These are phyloP conservation scores for Whitmania pigra DNA, from an alignment of 1,140 invertebrate species.

Conservation along the genomic window DNA sequence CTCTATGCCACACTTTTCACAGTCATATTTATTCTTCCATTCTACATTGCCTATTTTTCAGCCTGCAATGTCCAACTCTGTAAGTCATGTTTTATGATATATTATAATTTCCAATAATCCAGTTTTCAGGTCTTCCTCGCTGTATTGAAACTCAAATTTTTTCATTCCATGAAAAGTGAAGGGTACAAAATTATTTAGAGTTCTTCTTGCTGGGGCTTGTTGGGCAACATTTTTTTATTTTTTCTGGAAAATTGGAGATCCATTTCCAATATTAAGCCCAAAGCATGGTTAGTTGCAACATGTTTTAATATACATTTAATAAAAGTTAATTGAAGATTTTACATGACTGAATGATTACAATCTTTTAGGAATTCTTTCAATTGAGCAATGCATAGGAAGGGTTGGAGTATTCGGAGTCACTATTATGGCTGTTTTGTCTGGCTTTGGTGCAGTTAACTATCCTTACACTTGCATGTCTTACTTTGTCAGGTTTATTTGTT, in stretches of 20 bases:
- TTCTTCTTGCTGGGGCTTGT: conserved; percentile 63
- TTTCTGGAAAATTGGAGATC: conserved; percentile 98
- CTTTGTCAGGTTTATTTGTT: conserved; percentile 66
- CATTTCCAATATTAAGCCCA: conserved; percentile 89
- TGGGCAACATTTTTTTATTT: conserved; percentile 88
- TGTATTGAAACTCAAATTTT: conserved; percentile 9
- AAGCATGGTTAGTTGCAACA: conserved; percentile 56
- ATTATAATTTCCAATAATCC: no score
- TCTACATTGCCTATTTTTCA: conserved; percentile 90
- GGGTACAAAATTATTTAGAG: conserved; percentile 37
- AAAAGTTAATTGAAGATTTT: not conserved
- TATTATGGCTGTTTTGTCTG: conserved; percentile 94
- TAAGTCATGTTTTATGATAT: conserved; percentile 46
- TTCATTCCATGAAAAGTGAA: conserved; percentile 52
- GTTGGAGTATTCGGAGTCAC: conserved; percentile 97
- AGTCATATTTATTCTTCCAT: conserved; percentile 88
- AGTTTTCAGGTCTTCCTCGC: no score
- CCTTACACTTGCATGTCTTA: conserved; percentile 98
- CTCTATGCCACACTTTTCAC: conserved; percentile 82
- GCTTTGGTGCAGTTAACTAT: conserved; percentile 99
- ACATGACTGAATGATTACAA: conserved; percentile 18
- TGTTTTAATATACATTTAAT: not conserved
- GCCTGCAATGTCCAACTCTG: conserved; percentile 78
- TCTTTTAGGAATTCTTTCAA: conserved; percentile 59
- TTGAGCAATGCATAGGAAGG: conserved; percentile 89